phyloP scores from a whole-genome alignment of 2,888 invertebrate species.

The Panorpa germanica region DNA sequence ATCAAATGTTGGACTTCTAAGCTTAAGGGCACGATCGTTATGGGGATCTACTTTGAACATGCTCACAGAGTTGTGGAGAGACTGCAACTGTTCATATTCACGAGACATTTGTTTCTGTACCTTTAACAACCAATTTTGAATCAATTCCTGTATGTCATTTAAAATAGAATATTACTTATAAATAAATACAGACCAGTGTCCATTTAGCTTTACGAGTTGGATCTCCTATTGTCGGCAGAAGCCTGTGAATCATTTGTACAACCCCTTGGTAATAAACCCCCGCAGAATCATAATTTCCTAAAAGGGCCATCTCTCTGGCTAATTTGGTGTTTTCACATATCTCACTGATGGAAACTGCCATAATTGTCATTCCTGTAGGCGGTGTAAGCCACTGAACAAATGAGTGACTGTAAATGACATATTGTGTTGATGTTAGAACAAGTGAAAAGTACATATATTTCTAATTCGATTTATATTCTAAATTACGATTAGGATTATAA shows the following conservation, averaged over 20 bases:
- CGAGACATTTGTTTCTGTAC: conserved; percentile 74
- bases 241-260: conserved; percentile 74
- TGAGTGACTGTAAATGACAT: too few species aligned
- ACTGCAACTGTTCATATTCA: conserved; percentile 83
- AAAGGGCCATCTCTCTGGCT: conserved; percentile 86
- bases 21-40: conserved; percentile 22
- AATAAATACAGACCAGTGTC: conserved; percentile 51
- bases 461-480: too few species aligned
- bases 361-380: conserved; percentile 58
- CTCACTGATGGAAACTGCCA: conserved; percentile 79
- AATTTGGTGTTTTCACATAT: conserved; percentile 89
- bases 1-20: too few species aligned
- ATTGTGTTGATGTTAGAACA: too few species aligned
- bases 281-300: conserved; percentile 90
- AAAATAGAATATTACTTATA: conserved; percentile 5
- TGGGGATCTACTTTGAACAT: conserved; percentile 25
- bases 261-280: conserved; percentile 86
- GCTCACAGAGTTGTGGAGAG: conserved; percentile 25
- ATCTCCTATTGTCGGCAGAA: conserved; percentile 63
- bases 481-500: too few species aligned
- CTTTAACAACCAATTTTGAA: conserved; percentile 27
- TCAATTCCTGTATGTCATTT: conserved; percentile 6
- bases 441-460: too few species aligned
- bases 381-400: too few species aligned
- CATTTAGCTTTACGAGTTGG: conserved; percentile 70